Conservation (phyloP, 1,140 invertebrate genomes). For the Scaptomyza graminum region DNA sequence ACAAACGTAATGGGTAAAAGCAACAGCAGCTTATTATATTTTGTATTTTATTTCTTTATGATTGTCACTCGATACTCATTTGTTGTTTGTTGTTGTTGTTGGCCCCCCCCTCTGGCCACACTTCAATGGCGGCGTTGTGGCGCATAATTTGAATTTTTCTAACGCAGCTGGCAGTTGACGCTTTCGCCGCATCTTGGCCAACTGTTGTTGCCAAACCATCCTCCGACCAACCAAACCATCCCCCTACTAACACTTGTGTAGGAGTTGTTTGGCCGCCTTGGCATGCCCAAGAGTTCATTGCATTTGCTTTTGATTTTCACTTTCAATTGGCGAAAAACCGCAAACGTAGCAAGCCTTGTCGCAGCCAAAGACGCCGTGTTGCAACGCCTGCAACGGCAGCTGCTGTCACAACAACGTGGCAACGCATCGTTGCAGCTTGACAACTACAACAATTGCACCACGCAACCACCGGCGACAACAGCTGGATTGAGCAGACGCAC, state of each 20-base stretch:
- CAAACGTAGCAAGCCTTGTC: slow-evolving; percentile 9
- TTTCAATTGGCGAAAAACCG: slow-evolving; percentile 54
- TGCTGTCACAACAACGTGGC: slow-evolving; percentile 37
- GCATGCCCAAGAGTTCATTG: slow-evolving; percentile 51
- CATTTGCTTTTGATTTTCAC: slow-evolving; percentile 45
- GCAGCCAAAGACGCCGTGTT: too few relatives aligned
- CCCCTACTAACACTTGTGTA: slow-evolving; percentile 7
- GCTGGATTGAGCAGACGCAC: background rate
- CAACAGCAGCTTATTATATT: slow-evolving; percentile 25
- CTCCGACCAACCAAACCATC: background rate
- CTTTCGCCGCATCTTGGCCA: slow-evolving; percentile 29
- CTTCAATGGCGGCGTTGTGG: slow-evolving; percentile 36
- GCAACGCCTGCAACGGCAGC: slow-evolving; percentile 12
- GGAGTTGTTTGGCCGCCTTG: slow-evolving; percentile 42
- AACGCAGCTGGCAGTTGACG: slow-evolving; percentile 43
- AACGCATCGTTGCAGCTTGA: slow-evolving; percentile 10
- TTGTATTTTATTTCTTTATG: slow-evolving; percentile 29
- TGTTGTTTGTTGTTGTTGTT: slow-evolving; percentile 22
- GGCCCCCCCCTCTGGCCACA: slow-evolving; percentile 36
- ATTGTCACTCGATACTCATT: slow-evolving; percentile 51
- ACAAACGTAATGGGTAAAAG: slow-evolving; percentile 52
- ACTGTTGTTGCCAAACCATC: background rate
- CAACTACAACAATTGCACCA: background rate
- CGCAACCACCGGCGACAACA: background rate
- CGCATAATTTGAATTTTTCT: slow-evolving; percentile 56